Conservation (phyloP, 1,140 invertebrate genomes). For the Heterodera carotae region DNA sequence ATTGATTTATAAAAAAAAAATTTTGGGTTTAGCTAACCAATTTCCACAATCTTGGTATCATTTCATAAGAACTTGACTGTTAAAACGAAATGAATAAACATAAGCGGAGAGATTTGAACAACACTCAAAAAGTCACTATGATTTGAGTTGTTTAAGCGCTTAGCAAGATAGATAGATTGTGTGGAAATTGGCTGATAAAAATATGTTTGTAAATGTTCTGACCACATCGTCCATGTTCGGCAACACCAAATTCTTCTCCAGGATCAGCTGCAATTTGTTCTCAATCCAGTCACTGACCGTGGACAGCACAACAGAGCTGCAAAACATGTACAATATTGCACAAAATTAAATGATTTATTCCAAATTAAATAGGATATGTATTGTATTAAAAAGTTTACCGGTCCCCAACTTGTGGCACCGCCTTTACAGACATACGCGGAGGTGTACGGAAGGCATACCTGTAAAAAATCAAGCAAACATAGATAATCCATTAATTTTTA, state of each 20-base stretch:
- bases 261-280: slow-evolving; percentile 46
- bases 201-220: not conserved
- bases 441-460: slow-evolving; percentile 60
- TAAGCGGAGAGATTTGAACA: too few relatives aligned
- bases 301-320: slow-evolving; percentile 51
- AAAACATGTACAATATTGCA: not conserved
- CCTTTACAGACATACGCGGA: slow-evolving; percentile 53
- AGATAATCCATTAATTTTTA: not conserved
- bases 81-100: too few relatives aligned
- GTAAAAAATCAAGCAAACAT: slow-evolving; percentile 4
- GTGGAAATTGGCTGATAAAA: too few relatives aligned
- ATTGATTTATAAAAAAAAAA: too few relatives aligned
- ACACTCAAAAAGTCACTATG: too few relatives aligned
- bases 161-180: too few relatives aligned
- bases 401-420: slow-evolving; percentile 64
- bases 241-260: slow-evolving; percentile 63
- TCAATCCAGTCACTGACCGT: slow-evolving; percentile 63
- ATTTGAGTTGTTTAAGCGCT: too few relatives aligned
- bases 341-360: not conserved
- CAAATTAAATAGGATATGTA: not conserved
- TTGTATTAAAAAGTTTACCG: slow-evolving; percentile 22
- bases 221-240: slow-evolving; percentile 64
- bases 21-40: too few relatives aligned
- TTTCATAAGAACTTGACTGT: too few relatives aligned
- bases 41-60: too few relatives aligned